These are phyloP conservation scores for Leucoraja ocellata DNA, from an alignment of 2,797 vertebrate genomes.

Conservation along the genomic window DNA sequence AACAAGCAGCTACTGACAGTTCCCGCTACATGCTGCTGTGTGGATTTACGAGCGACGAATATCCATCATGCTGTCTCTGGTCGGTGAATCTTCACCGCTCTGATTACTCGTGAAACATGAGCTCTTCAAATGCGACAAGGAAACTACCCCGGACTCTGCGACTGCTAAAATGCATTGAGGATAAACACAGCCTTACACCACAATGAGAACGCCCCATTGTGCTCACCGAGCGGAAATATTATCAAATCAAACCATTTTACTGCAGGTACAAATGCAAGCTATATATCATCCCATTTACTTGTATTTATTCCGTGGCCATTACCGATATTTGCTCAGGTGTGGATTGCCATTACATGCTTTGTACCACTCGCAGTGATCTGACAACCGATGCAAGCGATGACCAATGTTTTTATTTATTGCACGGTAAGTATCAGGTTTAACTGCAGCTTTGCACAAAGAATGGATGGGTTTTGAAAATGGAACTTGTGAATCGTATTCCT, in stretches of 20 bases:
- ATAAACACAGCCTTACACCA: background rate
- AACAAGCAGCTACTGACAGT: slow-evolving; percentile 26
- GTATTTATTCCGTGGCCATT: background rate
- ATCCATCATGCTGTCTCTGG: background rate
- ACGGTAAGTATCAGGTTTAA: background rate
- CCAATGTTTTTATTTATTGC: background rate
- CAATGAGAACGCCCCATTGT: background rate
- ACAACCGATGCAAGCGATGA: background rate
- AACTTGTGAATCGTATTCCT: background rate
- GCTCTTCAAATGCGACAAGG: background rate
- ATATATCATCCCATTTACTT: background rate
- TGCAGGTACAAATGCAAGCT: background rate
- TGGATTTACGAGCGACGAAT: background rate
- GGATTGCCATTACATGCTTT: slow-evolving; percentile 3
- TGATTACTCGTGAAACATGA: background rate
- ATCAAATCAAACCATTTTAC: background rate
- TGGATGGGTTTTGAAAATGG: background rate
- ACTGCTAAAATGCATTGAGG: background rate
- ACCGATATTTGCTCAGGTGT: background rate
- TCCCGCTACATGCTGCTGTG: background rate
- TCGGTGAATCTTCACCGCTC: background rate
- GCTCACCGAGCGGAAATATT: slow-evolving; percentile 10
- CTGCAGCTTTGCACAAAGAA: background rate
- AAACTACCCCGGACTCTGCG: background rate
- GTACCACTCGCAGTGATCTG: background rate